Conservation (phyloP, 1,140 invertebrate species). For the Drosophila truncata region DNA sequence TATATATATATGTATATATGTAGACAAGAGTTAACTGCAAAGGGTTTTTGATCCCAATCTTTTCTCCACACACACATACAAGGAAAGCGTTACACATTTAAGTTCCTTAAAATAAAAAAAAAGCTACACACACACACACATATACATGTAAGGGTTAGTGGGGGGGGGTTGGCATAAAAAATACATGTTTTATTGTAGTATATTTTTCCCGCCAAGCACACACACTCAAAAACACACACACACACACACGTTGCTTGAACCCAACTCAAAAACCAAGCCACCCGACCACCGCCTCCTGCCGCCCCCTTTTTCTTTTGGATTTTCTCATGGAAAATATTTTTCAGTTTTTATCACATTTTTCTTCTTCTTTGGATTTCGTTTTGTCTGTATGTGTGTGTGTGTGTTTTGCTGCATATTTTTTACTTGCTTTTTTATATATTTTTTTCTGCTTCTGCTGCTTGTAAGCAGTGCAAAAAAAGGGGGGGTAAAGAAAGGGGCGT, state of each 20-base stretch:
- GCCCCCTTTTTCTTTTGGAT: constrained; percentile 67
- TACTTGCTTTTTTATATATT: constrained; percentile 32
- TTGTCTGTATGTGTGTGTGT: constrained; percentile 23
- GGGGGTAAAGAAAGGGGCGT: background rate
- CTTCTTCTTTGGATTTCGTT: constrained; percentile 71
- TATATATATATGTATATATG: background rate
- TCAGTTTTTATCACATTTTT: constrained; percentile 74
- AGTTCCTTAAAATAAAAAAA: constrained; percentile 76
- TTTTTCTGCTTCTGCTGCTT: constrained; percentile 52
- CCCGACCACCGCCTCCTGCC: constrained; percentile 3
- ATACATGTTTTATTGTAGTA: constrained; percentile 84
- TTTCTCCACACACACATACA: constrained; percentile 24
- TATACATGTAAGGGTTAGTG: background rate
- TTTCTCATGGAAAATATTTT: constrained; percentile 84
- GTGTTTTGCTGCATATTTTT: constrained; percentile 44
- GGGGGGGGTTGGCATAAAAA: constrained; percentile 66
- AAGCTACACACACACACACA: constrained; percentile 9
- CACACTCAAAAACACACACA: constrained; percentile 22
- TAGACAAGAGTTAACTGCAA: constrained; percentile 50
- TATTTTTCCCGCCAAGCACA: constrained; percentile 76
- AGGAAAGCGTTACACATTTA: constrained; percentile 72
- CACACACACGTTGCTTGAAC: constrained; percentile 26
- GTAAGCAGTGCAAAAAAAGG: constrained; percentile 17
- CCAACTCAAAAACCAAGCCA: constrained; percentile 14
- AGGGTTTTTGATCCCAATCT: constrained; percentile 78